Conservation (phyloP, 2,797 vertebrate genomes). For the Leuciscus waleckii region DNA sequence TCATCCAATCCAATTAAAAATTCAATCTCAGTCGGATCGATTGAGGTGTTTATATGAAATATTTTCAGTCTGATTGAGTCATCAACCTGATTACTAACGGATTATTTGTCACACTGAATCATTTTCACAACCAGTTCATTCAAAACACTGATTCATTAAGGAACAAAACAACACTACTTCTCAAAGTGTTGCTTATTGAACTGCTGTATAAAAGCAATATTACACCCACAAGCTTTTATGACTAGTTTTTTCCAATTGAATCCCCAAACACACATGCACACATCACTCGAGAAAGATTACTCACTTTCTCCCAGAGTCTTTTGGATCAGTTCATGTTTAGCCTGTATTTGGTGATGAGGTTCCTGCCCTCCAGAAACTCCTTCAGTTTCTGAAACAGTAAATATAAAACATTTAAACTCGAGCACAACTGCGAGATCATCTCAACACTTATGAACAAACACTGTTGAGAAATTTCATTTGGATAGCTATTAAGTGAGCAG, state of each 20-base stretch:
- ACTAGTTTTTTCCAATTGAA: neutral
- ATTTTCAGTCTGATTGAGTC: neutral
- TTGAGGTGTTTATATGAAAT: neutral
- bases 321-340: conserved; percentile 95
- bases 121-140: neutral
- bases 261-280: neutral
- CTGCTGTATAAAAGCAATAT: neutral
- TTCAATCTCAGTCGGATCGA: neutral
- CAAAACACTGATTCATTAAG: neutral
- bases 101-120: neutral
- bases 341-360: conserved; percentile 97
- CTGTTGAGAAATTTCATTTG: conserved; percentile 18
- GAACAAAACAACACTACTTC: neutral
- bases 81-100: neutral
- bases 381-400: conserved; percentile 90
- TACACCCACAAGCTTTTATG: neutral
- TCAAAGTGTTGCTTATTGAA: neutral
- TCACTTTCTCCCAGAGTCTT: conserved; percentile 98
- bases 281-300: conserved; percentile 63
- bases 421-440: neutral
- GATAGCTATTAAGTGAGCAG: conserved; percentile 13
- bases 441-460: conserved; percentile 5
- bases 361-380: conserved; percentile 96
- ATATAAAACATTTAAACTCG: conserved; percentile 4
- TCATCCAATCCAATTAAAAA: neutral